Conservation (phyloP, 2,888 invertebrate genomes). For the Phortica magna region DNA sequence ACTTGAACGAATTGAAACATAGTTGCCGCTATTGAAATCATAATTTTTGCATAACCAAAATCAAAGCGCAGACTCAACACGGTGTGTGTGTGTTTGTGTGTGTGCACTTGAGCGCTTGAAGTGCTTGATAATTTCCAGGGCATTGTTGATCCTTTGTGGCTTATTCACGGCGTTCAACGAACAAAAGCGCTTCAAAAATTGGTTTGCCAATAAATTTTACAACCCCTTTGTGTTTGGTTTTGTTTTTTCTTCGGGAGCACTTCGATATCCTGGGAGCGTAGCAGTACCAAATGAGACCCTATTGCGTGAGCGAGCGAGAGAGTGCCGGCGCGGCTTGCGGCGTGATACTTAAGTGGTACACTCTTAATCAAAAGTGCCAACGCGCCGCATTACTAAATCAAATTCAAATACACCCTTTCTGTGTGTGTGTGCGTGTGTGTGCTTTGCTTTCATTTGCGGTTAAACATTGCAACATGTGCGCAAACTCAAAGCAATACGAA, state of each 20-base stretch:
- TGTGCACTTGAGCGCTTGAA: conserved; percentile 51
- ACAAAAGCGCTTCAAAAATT: conserved; percentile 70
- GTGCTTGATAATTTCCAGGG: conserved; percentile 65
- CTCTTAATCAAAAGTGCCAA: conserved; percentile 50
- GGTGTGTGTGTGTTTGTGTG: background rate
- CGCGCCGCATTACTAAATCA: background rate
- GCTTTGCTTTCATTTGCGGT: conserved; percentile 7
- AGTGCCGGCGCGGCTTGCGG: background rate
- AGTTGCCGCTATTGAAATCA: conserved; percentile 60
- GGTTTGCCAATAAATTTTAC: conserved; percentile 62
- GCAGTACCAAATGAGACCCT: conserved; percentile 19
- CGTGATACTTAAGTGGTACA: conserved; percentile 48
- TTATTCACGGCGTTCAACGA: conserved; percentile 65
- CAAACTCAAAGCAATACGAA: conserved; percentile 11
- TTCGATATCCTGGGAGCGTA: conserved; percentile 43
- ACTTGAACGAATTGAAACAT: conserved; percentile 58
- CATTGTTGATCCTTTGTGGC: conserved; percentile 72
- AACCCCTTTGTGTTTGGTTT: conserved; percentile 66
- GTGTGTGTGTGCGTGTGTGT: conserved; percentile 1
- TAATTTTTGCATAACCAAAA: conserved; percentile 48
- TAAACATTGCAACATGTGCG: conserved; percentile 54
- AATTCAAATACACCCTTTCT: conserved; percentile 60
- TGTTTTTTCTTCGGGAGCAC: conserved; percentile 26
- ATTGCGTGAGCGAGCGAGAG: conserved; percentile 4
- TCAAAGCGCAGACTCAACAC: conserved; percentile 30